Evolutionary conservation across 2,797 vertebrate species (phyloP).

Genomic region (Loris lydekkerianus): DNA sequence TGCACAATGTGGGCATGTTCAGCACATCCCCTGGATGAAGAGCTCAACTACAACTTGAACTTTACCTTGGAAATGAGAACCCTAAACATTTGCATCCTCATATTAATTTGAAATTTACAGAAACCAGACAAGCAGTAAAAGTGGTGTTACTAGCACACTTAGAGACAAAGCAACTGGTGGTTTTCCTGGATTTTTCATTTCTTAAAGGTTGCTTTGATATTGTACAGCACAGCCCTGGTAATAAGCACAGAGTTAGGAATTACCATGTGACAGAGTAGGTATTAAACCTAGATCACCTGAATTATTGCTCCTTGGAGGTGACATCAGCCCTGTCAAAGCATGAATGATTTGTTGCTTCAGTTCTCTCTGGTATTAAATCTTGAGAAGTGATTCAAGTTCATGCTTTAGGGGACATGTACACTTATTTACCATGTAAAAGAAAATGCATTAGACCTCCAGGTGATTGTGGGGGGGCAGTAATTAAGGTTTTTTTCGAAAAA

Average conservation of each 20-base stretch:
- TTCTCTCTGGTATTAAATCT: conserved; percentile 64
- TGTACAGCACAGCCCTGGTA: neutral
- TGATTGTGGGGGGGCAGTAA: neutral
- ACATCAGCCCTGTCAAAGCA: conserved; percentile 43
- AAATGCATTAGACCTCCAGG: neutral
- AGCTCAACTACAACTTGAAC: too few relatives aligned
- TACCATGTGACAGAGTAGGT: neutral
- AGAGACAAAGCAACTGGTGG: conserved; percentile 41
- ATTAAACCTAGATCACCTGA: conserved; percentile 56
- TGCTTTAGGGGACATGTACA: conserved; percentile 2
- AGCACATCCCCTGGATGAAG: too few relatives aligned
- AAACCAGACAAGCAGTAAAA: conserved; percentile 18
- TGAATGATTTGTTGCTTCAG: conserved; percentile 62
- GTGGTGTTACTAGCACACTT: conserved; percentile 54
- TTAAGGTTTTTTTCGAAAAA: neutral
- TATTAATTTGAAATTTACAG: too few relatives aligned
- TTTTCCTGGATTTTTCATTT: conserved; percentile 55
- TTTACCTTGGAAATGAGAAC: too few relatives aligned
- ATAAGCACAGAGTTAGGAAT: neutral
- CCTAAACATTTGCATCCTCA: too few relatives aligned
- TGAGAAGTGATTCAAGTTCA: conserved; percentile 64
- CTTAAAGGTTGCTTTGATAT: neutral
- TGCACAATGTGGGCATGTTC: too few relatives aligned
- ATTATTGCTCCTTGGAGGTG: conserved; percentile 53
- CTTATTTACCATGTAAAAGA: conserved; percentile 48